Base-by-base conservation (phyloP, 2,888 invertebrate species). In the Pyrrhosoma nymphula region DNA sequence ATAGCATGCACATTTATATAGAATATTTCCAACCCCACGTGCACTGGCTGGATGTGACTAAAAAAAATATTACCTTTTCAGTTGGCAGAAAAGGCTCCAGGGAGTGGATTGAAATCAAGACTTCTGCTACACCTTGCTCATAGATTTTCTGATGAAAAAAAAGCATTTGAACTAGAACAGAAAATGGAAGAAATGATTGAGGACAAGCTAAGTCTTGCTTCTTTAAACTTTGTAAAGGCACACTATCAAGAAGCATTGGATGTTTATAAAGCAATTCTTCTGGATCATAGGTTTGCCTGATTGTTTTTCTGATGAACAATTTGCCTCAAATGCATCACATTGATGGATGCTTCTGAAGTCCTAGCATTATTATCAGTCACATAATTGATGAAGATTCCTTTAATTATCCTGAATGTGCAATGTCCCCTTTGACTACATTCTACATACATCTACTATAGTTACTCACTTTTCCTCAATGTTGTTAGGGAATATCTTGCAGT, bases 221-320 rank as follows among this genome's bases (percentile, higher is more conserved):
- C 99, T 0, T 98, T 99, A 96, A 99, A 99, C 97, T 99, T 99
- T 96, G 97, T 99, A 95, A 98, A 99, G 95, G 98, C 99, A 14
- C 99, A 99, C 97, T 99, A 99, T 97, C 99, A 99, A 97, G 99
- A 99, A 97, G 99, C 99, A 90, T 99, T 99, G 95, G 99, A 99
- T 97, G 99, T 99, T 96, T 99, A 99, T 97, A 99, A 99, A 97
- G 98, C 99, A 95, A 98, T 99, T 95, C 97, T 99, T 26, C 97
- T 99, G 47, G 99, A 99, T 96, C 99, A 99, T 97, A 98, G 99
- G 99, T 99, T 97, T 96, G 90, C 56, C 47, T 56, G n/a, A 6
- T 90, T 3, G 39, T 69, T 95, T 95, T 47, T 39, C 26, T 26
- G 69, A 10, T 14, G 16, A 14, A 20, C 8, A 60, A 60, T 60